These are phyloP conservation scores for Mallotus villosus DNA, from an alignment of 2,797 vertebrate species.

Conservation along the genomic window DNA sequence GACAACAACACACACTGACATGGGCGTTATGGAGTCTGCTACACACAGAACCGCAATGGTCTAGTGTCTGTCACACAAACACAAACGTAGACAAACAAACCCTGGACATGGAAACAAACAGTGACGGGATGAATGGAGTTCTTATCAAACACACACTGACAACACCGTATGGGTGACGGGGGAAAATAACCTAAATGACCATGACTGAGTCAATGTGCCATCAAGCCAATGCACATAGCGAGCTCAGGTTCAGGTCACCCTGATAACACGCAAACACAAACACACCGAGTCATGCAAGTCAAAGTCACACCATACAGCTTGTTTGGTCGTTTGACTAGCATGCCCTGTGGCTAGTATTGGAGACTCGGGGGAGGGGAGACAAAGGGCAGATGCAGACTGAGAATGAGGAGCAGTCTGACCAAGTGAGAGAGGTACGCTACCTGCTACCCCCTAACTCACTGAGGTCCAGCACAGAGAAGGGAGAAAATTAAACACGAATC, in stretches of 20 bases:
- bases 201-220: background rate
- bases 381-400: conserved; percentile 12
- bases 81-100: background rate
- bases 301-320: background rate
- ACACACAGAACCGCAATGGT: background rate
- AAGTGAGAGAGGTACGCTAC: conserved; percentile 54
- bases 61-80: background rate
- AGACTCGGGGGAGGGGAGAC: background rate
- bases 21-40: background rate
- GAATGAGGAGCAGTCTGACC: conserved; percentile 25
- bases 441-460: conserved; percentile 66
- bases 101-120: background rate
- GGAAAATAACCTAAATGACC: background rate
- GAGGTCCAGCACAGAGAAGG: conserved; percentile 53
- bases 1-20: background rate
- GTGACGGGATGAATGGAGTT: background rate
- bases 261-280: background rate
- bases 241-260: background rate
- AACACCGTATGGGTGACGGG: background rate
- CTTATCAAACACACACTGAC: background rate
- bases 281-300: background rate
- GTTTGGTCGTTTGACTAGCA: conserved; percentile 1
- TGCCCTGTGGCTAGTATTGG: background rate
- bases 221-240: background rate
- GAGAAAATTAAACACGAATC: conserved; percentile 33